These are phyloP conservation scores for Platichthys stellatus DNA, from an alignment of 2,113 vertebrate species.

Conservation along the genomic window DNA sequence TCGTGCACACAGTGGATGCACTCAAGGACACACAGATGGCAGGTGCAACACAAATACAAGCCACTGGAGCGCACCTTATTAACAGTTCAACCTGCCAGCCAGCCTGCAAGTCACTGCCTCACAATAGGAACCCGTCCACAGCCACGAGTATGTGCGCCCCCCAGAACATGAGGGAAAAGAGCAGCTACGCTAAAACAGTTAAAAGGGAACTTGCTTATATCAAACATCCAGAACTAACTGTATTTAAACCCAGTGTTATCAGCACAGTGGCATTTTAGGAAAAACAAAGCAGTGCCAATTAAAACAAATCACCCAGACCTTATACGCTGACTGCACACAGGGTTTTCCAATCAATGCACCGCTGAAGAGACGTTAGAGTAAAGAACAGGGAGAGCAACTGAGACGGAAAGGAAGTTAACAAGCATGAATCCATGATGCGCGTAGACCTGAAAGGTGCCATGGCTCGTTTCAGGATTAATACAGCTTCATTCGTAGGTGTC, in stretches of 20 bases:
- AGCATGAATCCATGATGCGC: background rate
- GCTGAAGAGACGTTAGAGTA: background rate
- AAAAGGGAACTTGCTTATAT: background rate
- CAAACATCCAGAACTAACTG: background rate
- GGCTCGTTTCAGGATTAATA: background rate
- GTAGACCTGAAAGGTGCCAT: too few species aligned
- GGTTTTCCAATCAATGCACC: background rate
- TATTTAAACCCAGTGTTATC: background rate
- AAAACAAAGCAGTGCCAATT: background rate
- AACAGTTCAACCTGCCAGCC: slow-evolving; percentile 51
- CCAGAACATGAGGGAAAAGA: slow-evolving; percentile 7
- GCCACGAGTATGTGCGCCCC: slow-evolving; percentile 19
- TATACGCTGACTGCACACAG: background rate
- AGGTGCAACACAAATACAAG: slow-evolving; percentile 73
- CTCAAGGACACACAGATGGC: slow-evolving; percentile 77
- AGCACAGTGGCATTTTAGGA: background rate
- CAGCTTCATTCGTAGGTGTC: background rate
- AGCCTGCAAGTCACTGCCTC: slow-evolving; percentile 29
- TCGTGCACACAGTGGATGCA: slow-evolving; percentile 13
- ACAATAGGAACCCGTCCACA: slow-evolving; percentile 37
- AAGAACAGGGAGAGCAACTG: background rate
- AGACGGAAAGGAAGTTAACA: background rate
- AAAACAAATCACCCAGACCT: background rate
- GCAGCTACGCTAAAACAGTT: slow-evolving; percentile 22
- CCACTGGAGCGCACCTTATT: slow-evolving; percentile 70